A percentile compares a stretch with the other conserved stretches of the same genome.
Evolutionary conservation across 2,888 invertebrate species (phyloP).

Genomic region (Axea sp.): DNA sequence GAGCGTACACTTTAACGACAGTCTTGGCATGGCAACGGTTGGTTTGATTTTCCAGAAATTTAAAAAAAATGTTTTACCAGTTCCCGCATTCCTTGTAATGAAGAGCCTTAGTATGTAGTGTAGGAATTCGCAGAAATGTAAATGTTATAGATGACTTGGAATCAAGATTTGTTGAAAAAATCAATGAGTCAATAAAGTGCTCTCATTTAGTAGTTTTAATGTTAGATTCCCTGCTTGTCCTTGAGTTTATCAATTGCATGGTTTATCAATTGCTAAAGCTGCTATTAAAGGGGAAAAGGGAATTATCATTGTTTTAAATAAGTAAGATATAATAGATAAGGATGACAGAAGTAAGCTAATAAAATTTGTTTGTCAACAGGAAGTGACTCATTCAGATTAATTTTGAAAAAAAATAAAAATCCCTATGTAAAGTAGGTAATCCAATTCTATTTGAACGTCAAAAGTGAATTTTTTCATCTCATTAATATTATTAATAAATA

Average conservation of each 20-base stretch:
- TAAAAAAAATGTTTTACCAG: too few species aligned
- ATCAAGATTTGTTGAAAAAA: conserved; percentile 14
- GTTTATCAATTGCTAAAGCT: conserved; percentile 23
- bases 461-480: too few species aligned
- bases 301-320: conserved; percentile 34
- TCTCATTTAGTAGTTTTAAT: conserved; percentile 18
- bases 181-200: conserved; percentile 8
- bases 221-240: conserved; percentile 16
- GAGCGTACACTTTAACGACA: too few species aligned
- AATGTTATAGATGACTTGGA: conserved; percentile 23
- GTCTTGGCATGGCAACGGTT: too few species aligned
- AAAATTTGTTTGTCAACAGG: conserved; percentile 31
- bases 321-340: conserved; percentile 36
- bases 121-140: conserved; percentile 20
- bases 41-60: too few species aligned
- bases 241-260: conserved; percentile 15
- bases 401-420: conserved; percentile 37
- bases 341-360: conserved; percentile 33
- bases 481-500: too few species aligned
- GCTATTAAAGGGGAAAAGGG: conserved; percentile 24
- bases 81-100: too few species aligned
- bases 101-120: too few species aligned
- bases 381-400: conserved; percentile 32
- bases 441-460: too few species aligned
- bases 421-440: conserved; percentile 26